Evolutionary conservation across 1,140 invertebrate species (phyloP).

Genomic region (Agrilus planipennis): DNA sequence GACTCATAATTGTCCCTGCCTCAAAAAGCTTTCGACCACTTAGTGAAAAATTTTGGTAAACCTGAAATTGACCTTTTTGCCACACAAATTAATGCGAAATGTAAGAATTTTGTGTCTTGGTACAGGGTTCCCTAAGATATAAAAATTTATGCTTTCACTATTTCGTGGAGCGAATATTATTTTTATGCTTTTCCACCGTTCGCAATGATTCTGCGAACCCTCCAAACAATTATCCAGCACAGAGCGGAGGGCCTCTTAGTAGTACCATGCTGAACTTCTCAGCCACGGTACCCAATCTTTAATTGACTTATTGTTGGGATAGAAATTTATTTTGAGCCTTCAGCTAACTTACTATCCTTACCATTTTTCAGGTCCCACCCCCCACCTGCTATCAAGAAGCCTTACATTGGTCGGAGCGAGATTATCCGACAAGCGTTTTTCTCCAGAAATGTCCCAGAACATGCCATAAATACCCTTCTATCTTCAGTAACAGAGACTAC

Average conservation of each 20-base stretch:
- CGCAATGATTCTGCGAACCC: slow-evolving; percentile 11
- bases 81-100: slow-evolving; percentile 21
- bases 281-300: slow-evolving; percentile 22
- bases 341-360: slow-evolving; percentile 10
- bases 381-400: neutral
- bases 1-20: slow-evolving; percentile 5
- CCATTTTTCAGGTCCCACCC: neutral
- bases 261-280: slow-evolving; percentile 19
- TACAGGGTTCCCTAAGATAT: too few species aligned
- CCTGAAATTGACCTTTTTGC: slow-evolving; percentile 26
- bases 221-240: slow-evolving; percentile 15
- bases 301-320: too few species aligned
- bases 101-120: slow-evolving; percentile 20
- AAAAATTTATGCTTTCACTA: neutral
- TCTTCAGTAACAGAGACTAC: neutral
- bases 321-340: slow-evolving; percentile 14
- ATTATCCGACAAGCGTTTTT: slow-evolving; percentile 1
- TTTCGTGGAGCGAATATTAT: neutral
- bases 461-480: neutral
- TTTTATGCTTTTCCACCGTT: slow-evolving; percentile 17
- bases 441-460: neutral
- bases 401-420: neutral
- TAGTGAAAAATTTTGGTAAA: slow-evolving; percentile 12
- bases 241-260: slow-evolving; percentile 18
- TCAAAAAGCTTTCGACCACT: slow-evolving; percentile 7